Percentiles rank a stretch among this genome's conserved stretches.
Evolutionary conservation across 2,797 vertebrate species (phyloP).

Genomic region (Lacerta agilis): DNA sequence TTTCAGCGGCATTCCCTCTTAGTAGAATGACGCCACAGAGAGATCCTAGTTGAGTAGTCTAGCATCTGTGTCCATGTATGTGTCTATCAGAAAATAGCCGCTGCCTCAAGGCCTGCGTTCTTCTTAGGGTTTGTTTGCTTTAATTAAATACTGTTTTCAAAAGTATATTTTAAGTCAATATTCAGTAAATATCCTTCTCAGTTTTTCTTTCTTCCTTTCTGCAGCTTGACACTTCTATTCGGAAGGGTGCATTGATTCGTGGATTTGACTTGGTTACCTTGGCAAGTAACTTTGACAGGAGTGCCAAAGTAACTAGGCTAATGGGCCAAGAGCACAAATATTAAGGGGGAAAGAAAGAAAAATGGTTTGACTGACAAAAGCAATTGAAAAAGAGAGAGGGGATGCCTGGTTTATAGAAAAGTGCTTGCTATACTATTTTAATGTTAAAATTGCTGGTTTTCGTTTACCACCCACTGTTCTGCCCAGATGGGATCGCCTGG

Average conservation of each 20-base stretch:
- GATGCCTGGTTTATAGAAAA: slow-evolving; percentile 37
- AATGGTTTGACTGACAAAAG: slow-evolving; percentile 66
- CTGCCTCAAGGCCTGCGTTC: background rate
- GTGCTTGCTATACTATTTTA: slow-evolving; percentile 49
- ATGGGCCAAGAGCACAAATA: slow-evolving; percentile 52
- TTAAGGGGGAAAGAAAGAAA: slow-evolving; percentile 32
- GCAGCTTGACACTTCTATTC: slow-evolving; percentile 37
- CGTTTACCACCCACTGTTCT: slow-evolving; percentile 55
- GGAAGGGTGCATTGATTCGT: slow-evolving; percentile 49
- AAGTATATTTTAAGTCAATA: slow-evolving; percentile 34
- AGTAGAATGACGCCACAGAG: slow-evolving; percentile 1
- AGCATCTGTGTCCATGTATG: slow-evolving; percentile 3
- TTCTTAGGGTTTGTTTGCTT: slow-evolving; percentile 30
- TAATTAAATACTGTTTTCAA: slow-evolving; percentile 45
- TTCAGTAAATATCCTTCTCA: slow-evolving; percentile 36
- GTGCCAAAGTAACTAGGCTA: slow-evolving; percentile 70
- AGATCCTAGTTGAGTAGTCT: background rate
- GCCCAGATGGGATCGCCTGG: slow-evolving; percentile 50
- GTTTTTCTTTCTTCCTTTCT: slow-evolving; percentile 45
- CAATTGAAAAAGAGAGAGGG: slow-evolving; percentile 54
- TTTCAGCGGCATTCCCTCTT: background rate
- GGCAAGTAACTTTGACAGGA: slow-evolving; percentile 45
- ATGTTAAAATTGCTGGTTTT: slow-evolving; percentile 60
- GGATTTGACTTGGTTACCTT: slow-evolving; percentile 68
- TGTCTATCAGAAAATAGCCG: background rate